phyloP scores from a whole-genome alignment of 2,797 vertebrate species.

The Cyclura pinguis region DNA sequence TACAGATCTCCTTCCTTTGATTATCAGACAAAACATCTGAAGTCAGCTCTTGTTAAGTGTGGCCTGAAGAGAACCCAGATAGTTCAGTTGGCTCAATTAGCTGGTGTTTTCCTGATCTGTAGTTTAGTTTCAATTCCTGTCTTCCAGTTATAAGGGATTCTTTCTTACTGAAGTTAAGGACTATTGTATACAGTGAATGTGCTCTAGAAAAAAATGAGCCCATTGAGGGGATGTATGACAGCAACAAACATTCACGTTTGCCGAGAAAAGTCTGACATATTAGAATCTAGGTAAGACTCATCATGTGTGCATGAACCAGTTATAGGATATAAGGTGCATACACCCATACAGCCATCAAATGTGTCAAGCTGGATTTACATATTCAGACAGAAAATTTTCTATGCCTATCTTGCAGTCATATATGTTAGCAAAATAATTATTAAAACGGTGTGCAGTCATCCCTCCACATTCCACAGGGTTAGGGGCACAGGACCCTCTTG shows the following conservation, averaged over 20 bases:
- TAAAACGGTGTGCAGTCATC: too few relatives aligned
- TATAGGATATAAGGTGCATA: too few relatives aligned
- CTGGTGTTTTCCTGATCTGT: background rate
- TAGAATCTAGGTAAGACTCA: background rate
- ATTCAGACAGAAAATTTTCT: background rate
- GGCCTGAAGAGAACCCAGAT: slow-evolving; percentile 17
- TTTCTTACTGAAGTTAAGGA: background rate
- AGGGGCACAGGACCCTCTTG: too few relatives aligned
- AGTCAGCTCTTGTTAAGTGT: slow-evolving; percentile 43
- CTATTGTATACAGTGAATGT: background rate
- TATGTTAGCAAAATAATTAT: background rate
- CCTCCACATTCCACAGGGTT: too few relatives aligned
- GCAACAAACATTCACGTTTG: background rate
- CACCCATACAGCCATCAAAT: too few relatives aligned
- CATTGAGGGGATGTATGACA: background rate
- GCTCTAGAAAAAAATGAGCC: background rate
- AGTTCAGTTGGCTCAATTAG: slow-evolving; percentile 13
- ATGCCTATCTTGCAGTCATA: background rate
- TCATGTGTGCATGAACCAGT: background rate
- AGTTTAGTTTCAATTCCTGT: background rate
- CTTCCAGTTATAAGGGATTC: background rate
- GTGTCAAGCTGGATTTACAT: too few relatives aligned
- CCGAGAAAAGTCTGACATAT: background rate
- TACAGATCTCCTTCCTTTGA: slow-evolving; percentile 57
- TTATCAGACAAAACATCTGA: slow-evolving; percentile 47